phyloP scores from a whole-genome alignment of 2,888 invertebrate genomes.

The Meghimatium bilineatum region DNA sequence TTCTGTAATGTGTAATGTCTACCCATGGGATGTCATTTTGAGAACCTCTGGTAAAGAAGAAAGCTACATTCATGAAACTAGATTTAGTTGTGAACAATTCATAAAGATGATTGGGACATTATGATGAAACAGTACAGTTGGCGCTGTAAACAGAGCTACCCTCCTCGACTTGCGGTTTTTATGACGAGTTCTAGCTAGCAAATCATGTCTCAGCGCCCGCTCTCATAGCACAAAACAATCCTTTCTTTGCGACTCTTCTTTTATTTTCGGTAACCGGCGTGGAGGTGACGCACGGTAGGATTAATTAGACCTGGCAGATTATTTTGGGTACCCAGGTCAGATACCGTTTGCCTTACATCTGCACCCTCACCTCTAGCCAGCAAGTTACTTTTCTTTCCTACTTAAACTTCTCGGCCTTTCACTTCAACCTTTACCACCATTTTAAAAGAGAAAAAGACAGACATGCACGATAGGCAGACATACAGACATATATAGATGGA shows the following conservation, averaged over 20 bases:
- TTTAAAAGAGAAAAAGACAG: background rate
- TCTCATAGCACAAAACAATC: background rate
- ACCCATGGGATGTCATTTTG: too few relatives aligned
- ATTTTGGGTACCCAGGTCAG: constrained; percentile 34
- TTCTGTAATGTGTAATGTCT: too few relatives aligned
- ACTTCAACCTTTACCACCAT: background rate
- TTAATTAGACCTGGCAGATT: constrained; percentile 26
- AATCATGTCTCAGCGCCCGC: background rate
- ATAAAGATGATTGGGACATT: background rate
- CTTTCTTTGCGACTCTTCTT: background rate
- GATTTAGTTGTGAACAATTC: too few relatives aligned
- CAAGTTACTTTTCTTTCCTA: background rate
- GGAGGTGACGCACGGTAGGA: constrained; percentile 6
- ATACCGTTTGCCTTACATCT: constrained; percentile 10
- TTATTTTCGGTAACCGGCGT: background rate
- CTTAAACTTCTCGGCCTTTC: background rate
- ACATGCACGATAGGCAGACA: too few relatives aligned
- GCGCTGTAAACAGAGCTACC: background rate
- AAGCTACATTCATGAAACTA: background rate
- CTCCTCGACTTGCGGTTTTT: background rate
- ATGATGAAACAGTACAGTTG: background rate
- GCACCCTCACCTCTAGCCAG: background rate
- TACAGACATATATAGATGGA: background rate
- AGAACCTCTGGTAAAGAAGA: background rate
- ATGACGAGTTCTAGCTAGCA: background rate